phyloP scores from a whole-genome alignment of 2,113 vertebrate genomes.

The Stigmatopora nigra region DNA sequence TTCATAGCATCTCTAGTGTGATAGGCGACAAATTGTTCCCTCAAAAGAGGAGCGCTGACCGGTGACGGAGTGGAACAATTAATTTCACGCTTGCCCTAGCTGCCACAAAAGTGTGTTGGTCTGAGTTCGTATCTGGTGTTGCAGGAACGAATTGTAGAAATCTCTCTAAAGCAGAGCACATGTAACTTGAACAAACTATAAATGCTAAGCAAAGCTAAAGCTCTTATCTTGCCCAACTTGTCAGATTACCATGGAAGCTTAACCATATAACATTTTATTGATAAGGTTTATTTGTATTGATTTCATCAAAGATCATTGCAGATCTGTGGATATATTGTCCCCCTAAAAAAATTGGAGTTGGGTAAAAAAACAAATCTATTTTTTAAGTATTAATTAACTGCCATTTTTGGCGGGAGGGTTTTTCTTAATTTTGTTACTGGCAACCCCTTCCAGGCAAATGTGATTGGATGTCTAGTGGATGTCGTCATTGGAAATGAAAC shows the following conservation, averaged over 20 bases:
- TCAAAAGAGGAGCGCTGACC: constrained; percentile 79
- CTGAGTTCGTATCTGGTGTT: constrained; percentile 82
- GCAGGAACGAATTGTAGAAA: constrained; percentile 60
- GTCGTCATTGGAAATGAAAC: no score
- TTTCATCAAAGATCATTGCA: background rate
- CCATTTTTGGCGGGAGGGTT: no score
- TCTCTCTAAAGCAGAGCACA: constrained; percentile 7
- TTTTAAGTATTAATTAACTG: no score
- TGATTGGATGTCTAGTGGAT: no score
- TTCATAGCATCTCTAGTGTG: constrained; percentile 50
- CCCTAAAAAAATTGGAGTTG: no score
- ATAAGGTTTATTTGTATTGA: constrained; percentile 16
- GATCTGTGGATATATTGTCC: background rate
- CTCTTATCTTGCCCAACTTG: constrained; percentile 11
- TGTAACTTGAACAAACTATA: constrained; percentile 1
- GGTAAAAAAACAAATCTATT: no score
- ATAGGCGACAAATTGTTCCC: constrained; percentile 82
- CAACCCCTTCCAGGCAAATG: no score
- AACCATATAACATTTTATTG: constrained; percentile 80
- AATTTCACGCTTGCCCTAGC: constrained; percentile 96
- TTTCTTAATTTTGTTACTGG: no score
- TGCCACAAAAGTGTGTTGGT: constrained; percentile 83
- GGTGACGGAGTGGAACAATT: constrained; percentile 97
- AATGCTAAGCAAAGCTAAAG: constrained; percentile 25
- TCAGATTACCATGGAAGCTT: constrained; percentile 11